Conservation (phyloP, 2,888 invertebrate genomes). For the Sminthurinus aureus region DNA sequence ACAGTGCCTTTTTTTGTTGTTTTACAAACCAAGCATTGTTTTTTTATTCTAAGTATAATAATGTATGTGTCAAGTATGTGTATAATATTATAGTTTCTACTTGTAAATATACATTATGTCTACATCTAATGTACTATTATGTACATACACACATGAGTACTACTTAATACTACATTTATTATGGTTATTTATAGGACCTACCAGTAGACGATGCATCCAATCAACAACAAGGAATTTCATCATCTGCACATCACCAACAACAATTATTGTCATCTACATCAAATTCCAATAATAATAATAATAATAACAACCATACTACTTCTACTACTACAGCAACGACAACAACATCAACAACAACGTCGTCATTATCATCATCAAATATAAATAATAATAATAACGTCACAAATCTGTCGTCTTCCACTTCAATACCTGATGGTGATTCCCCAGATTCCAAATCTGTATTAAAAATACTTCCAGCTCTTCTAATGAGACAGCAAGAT, state of each 20-base stretch:
- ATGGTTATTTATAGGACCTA: background rate
- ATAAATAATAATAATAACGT: background rate
- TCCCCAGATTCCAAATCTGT: constrained; percentile 23
- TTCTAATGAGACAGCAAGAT: constrained; percentile 24
- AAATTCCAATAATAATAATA: constrained; percentile 1
- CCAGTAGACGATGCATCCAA: background rate
- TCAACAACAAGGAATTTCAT: background rate
- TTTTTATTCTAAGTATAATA: background rate
- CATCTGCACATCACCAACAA: background rate
- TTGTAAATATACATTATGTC: no score
- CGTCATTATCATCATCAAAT: background rate
- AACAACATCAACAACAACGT: background rate
- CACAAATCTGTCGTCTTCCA: background rate
- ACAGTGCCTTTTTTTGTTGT: no score
- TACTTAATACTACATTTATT: no score
- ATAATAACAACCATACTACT: background rate
- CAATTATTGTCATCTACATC: background rate
- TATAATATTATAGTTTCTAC: no score
- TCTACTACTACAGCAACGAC: background rate
- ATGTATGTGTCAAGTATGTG: background rate
- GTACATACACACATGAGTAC: no score
- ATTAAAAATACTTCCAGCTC: constrained; percentile 35
- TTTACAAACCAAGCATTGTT: no score
- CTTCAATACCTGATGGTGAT: constrained; percentile 26
- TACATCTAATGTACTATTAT: no score